A percentile compares a stretch with the other conserved stretches of the same genome.
These are phyloP conservation scores for Helarctos malayanus DNA, from an alignment of 2,797 vertebrate genomes.

Conservation along the genomic window DNA sequence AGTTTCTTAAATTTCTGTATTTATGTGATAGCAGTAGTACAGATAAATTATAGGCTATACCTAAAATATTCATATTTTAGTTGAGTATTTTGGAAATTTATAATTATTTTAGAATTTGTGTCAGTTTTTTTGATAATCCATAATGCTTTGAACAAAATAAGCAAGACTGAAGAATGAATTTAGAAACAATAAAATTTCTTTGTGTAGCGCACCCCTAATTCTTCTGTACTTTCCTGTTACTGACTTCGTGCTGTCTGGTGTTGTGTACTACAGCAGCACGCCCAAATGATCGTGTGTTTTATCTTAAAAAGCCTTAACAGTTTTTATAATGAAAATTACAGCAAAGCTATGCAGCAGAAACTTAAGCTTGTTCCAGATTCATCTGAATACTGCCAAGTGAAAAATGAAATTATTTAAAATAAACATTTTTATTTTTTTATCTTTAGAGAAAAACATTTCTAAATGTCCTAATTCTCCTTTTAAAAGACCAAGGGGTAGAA, in stretches of 20 bases:
- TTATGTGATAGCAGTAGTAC: not conserved
- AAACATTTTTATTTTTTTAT: constrained; percentile 25
- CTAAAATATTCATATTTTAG: constrained; percentile 51
- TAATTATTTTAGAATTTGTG: constrained; percentile 48
- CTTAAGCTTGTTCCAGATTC: constrained; percentile 35
- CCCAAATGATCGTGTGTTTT: not conserved
- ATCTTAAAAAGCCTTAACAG: constrained; percentile 13
- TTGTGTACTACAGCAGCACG: not conserved
- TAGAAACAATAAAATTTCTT: not conserved
- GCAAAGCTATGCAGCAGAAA: not conserved
- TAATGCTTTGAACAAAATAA: constrained; percentile 47
- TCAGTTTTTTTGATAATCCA: constrained; percentile 19
- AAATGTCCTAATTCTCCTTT: constrained; percentile 53
- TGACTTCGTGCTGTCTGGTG: not conserved
- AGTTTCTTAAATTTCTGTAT: constrained; percentile 19
- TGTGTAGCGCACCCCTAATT: not conserved
- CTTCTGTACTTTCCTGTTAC: not conserved
- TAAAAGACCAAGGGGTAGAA: constrained; percentile 38
- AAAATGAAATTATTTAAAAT: constrained; percentile 43
- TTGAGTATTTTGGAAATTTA: constrained; percentile 37
- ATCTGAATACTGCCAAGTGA: constrained; percentile 49
- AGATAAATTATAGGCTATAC: not conserved
- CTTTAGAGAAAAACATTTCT: constrained; percentile 44
- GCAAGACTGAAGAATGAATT: not conserved
- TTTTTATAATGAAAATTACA: constrained; percentile 10